These are phyloP conservation scores for Bombus balteatus DNA, from an alignment of 1,140 invertebrate genomes.

Conservation along the genomic window DNA sequence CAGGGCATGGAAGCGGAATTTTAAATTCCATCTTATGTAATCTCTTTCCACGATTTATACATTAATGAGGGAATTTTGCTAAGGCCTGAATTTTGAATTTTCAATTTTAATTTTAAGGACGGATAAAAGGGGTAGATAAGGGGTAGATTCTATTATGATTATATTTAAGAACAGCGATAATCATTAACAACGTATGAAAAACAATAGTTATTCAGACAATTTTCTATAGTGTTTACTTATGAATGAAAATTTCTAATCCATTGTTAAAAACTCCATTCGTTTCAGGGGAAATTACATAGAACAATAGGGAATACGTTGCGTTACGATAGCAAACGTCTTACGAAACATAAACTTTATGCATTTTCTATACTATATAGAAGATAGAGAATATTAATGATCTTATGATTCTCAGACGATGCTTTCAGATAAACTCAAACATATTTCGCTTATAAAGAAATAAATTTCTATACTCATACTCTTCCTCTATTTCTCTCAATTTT, in stretches of 20 bases:
- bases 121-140: not conserved
- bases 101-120: not conserved
- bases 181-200: not conserved
- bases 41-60: not conserved
- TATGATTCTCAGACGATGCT: slow-evolving; percentile 48
- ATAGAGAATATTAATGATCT: slow-evolving; percentile 65
- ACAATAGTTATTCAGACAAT: not conserved
- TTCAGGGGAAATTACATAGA: slow-evolving; percentile 60
- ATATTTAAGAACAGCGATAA: not conserved
- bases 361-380: not conserved
- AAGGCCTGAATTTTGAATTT: not conserved
- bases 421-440: not conserved
- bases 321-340: slow-evolving; percentile 59
- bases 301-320: slow-evolving; percentile 41
- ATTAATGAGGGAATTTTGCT: not conserved
- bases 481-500: no score
- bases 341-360: slow-evolving; percentile 63
- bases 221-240: not conserved
- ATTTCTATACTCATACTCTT: no score
- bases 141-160: not conserved
- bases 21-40: slow-evolving; percentile 25
- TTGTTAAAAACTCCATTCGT: slow-evolving; percentile 43
- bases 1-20: not conserved
- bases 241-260: slow-evolving; percentile 57
- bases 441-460: no score